Conservation (phyloP, 2,888 invertebrate species). For the Amblyteles armatorius region DNA sequence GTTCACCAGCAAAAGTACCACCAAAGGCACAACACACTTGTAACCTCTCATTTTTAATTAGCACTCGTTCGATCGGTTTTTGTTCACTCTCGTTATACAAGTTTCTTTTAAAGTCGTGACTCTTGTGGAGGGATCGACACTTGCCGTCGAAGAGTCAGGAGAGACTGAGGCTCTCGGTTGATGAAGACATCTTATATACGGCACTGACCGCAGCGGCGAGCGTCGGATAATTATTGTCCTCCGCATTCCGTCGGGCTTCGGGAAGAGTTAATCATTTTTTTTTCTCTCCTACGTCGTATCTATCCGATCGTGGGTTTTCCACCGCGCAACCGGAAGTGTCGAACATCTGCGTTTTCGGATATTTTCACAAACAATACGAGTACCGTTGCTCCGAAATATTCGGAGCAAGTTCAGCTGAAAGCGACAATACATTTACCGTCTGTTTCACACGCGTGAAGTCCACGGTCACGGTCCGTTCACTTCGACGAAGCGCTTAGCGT, state of each 20-base stretch:
- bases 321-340: background rate
- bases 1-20: conserved; percentile 75
- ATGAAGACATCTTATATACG: conserved; percentile 82
- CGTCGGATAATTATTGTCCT: conserved; percentile 76
- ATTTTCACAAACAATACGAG: background rate
- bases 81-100: conserved; percentile 26
- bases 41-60: conserved; percentile 72
- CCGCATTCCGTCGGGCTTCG: conserved; percentile 32
- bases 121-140: conserved; percentile 30
- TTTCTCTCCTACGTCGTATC: conserved; percentile 10
- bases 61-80: conserved; percentile 39
- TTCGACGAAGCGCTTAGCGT: conserved; percentile 75
- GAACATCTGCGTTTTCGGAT: background rate
- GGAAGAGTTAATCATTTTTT: conserved; percentile 25
- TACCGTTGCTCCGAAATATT: background rate
- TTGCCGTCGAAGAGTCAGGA: conserved; percentile 74
- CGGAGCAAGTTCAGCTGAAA: too few species aligned
- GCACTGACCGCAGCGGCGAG: conserved; percentile 65
- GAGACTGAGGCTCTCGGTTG: conserved; percentile 78
- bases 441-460: conserved; percentile 54
- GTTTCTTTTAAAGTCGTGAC: conserved; percentile 26
- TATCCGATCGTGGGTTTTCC: conserved; percentile 47
- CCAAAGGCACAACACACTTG: conserved; percentile 77
- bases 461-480: conserved; percentile 77
- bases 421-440: conserved; percentile 64